Evolutionary conservation across 2,113 vertebrate genomes (phyloP), one percentile per base, ranked within the genome.

Genomic region (Hyaena hyaena): DNA sequence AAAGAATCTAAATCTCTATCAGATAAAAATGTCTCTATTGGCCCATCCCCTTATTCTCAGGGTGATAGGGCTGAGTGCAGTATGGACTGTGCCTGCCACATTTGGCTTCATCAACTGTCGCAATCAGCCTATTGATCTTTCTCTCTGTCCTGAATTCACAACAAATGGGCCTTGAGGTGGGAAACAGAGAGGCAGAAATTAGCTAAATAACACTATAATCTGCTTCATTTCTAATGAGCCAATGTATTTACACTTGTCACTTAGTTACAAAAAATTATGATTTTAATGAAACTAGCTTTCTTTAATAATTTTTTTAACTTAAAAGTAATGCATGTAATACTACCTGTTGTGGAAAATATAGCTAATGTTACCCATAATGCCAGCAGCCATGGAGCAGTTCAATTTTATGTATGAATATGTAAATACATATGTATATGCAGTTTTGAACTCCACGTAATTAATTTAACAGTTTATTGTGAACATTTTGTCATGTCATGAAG

Each of bases 301-400:
- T 89, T 96, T 85, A 69, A 81, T 90, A 50, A 90, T 31, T 79
- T 76, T 45, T 35, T 68, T 89, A 86, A 92, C 53, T 84, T 50
- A 58, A 87, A 82, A 83, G 33, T 55, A 85, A 91, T 48, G 45
- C 31, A 68, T 68, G 14, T 68, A 31, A 68, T 68, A 73, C 4
- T 85, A 28, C 31, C 83, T 69, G 63, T 58, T 58, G 19, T 84
- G 58, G 63, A 53, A 92, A 91, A 91, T 80, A 92, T 23, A 83
- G 55, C 11, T 95, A 35, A 85, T 63, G 71, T 69, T 86, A 86
- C 9, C 63, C 74, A 11, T 16, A 58, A 93, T 84, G 26, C 63
- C 82, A 88, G 21, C 15, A 61, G 45, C 69, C 87, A 84, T 2
- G 88, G 33, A 84, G 24, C 23, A 66, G 45, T 68, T 50, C 19